Base-by-base conservation (phyloP, 1,140 invertebrate species). In the Drosophila pseudoananassae region DNA sequence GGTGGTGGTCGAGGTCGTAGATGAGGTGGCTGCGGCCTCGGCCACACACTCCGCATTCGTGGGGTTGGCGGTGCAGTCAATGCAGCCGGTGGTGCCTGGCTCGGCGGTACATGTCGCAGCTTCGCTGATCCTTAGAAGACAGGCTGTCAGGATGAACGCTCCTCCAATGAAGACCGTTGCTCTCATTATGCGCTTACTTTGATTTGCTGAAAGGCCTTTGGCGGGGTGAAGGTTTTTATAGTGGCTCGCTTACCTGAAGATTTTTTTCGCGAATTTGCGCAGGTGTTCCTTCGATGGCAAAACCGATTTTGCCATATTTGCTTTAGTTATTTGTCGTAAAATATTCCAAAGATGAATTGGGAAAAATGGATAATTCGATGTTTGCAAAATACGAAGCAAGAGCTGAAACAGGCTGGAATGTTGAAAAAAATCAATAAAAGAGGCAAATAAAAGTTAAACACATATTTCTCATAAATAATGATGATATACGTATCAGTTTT, bases 201-300 rank as follows among this genome's bases (percentile, higher is more conserved):
- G 46, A 33, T 47, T 57, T 52, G 14, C 10, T 12, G 10, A 12
- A 4, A 0, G 33, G 2, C 6, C 14, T 43, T 8, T 4, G 14
- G 58, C 17, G 38, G 4, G 23, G 38, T 14, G 50, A 57, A 15
- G 12, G 29, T 43, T 75, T 72, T 75, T 75, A 75, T 75, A 75
- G 36, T 15, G 15, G 33, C 23, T 72, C 31, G n/a, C 31, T 27
- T 17, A 31, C 9, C 3, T 14, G 31, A 49, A 45, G 45, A 70
- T 57, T 36, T 40, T 50, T 70, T 15, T 43, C 17, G 36, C 65
- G 57, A 57, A 51, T 71, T 69, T 71, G 33, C 31, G 7, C 68
- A 71, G 68, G 52, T 71, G 68, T 15, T 50, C 29, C 3, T 20
- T 0, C 20, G 20, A 20, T 20, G 20, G 20, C 15, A 2, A 9